Percentiles rank a stretch among this genome's conserved stretches.
Conservation (phyloP, 2,113 vertebrate species). For the Otolemur garnettii region DNA sequence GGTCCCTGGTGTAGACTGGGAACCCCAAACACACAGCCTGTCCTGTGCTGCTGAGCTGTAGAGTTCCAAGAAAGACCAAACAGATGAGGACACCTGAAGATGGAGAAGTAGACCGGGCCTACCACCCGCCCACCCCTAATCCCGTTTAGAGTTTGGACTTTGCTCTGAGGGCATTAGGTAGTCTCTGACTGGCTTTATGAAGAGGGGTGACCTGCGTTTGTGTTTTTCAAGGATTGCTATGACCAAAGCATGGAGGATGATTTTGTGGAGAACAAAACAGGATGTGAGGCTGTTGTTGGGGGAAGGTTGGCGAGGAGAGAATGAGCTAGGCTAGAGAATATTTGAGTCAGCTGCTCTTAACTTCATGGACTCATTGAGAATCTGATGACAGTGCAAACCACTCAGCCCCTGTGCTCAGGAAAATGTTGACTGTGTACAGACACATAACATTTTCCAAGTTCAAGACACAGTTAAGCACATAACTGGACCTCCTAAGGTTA, state of each 20-base stretch:
- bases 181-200: not conserved
- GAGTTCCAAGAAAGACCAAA: not conserved
- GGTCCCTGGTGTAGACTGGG: not conserved
- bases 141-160: not conserved
- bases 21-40: not conserved
- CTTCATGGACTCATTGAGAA: not conserved
- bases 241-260: not conserved
- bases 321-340: conserved; percentile 5
- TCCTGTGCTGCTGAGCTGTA: not conserved
- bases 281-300: not conserved
- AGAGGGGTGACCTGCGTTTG: not conserved
- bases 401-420: not conserved
- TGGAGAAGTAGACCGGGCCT: not conserved
- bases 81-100: not conserved
- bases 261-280: not conserved
- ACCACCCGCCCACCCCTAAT: no score
- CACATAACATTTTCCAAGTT: not conserved
- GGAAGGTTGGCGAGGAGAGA: not conserved
- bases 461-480: not conserved
- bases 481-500: not conserved
- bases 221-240: conserved; percentile 10
- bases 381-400: not conserved
- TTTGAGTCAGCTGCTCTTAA: conserved; percentile 11
- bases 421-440: not conserved
- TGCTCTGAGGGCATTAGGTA: not conserved